Base-by-base conservation (phyloP, 1,140 invertebrate genomes). In the Macrosteles quadrilineatus region DNA sequence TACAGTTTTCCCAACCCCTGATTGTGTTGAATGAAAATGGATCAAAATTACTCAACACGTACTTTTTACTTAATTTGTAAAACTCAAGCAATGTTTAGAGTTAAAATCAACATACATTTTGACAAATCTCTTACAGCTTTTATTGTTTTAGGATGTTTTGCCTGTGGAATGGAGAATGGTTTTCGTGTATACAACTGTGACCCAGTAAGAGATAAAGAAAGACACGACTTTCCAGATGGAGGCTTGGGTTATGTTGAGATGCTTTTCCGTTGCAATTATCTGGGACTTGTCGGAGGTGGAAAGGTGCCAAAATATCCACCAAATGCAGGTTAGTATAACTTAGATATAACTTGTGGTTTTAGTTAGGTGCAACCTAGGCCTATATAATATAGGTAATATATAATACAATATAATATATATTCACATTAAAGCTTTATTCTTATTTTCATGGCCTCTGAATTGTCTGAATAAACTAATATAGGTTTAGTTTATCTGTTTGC, bases 151-250 rank as follows among this genome's bases (percentile, higher is more conserved):
- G 96, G 95, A 80, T 98, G 95, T 85, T 99, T 99, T 85, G 96
- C 94, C 57, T 98, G 96, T 86, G 96, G 95, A 47, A 97, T 96
- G 83, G 94, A 97, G 80, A 94, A 91, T 83, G 97, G 97, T 31
- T 99, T 97, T 83, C 85, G 96, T 77, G 93, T 99, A n/a, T 99
- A 96, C 79, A 98, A 97, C 79, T 93, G 95, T 80, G 96, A 98
- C 82, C 97, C 97, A 14, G 81, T 99, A 53, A 98, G 98, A 82
- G 94, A 98, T 82, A 98, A 97, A 83, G 95, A 97, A 82, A 84
- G 94, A 73, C 94, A 97, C 83, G 93, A 94, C 79, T 95, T 95
- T 80, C 84, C 87, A 32, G 90, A 92, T 84, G 96, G 95, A 67
- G 96, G 96, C 6, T 87, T 99, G 55, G 90, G 92, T 69, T 93